Evolutionary conservation across 2,113 vertebrate species (phyloP), one percentile per base, ranked within the genome.

Genomic region (Tautogolabrus adspersus): DNA sequence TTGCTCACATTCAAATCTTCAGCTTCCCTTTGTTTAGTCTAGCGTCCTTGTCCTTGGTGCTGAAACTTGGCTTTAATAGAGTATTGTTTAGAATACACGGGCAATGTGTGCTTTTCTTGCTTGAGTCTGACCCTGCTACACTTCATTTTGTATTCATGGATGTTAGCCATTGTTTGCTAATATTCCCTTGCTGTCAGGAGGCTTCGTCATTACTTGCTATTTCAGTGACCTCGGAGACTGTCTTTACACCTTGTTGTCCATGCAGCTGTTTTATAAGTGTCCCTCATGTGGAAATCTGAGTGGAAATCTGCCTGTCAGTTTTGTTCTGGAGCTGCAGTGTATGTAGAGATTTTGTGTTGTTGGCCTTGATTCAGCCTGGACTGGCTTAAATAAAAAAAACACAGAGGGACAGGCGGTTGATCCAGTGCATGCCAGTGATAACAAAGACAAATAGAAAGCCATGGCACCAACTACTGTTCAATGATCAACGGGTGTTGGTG

Each of bases 381-480:
- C 55, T n/a, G 60, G 75, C 77, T 83, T 71, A 63, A 75, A 76
- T 65, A 58, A 81, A 82, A 70, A 22, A 66, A 72, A 82, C 77
- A 76, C 60, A 52, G 69, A 4, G 19, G 19, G 19, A 52, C 19
- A 10, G 18, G 72, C 66, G 44, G 54, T 66, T 79, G 81, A 86
- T 89, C 75, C 75, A 62, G 60, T 83, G 80, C 23, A 68, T 82
- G 77, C 62, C 38, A 40, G 75, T 23, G 84, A 87, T 89, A 90
- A 90, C 81, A 74, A 79, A 91, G 87, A 90, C 86, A 88, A 88
- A 91, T 80, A 81, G 60, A 9, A 61, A 57, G 57, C 52, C n/a
- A 5, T 46, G 56, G 59, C 64, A 64, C 22, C 66, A 44, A 51
- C 64, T 55, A 56, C 64, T 68, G 57, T 66, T 77, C 66, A 37